Percentiles rank a stretch among this genome's conserved stretches.
Evolutionary conservation across 2,888 invertebrate genomes (phyloP).

Genomic region (Trissoscelio sp.): DNA sequence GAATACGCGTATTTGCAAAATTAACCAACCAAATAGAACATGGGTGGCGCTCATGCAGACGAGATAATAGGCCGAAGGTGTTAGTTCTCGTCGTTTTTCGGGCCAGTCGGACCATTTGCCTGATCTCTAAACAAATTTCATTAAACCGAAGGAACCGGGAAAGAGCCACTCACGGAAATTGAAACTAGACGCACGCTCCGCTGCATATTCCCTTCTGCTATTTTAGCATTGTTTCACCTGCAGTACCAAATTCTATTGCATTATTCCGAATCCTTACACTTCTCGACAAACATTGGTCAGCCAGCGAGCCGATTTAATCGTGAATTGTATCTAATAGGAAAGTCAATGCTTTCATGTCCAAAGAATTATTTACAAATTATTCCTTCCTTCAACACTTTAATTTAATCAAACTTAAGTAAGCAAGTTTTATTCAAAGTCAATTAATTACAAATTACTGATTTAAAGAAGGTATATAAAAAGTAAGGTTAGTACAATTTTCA

Average conservation of each 20-base stretch:
- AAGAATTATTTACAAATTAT: neutral
- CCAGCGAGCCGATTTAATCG: slow-evolving; percentile 44
- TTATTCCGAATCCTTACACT: slow-evolving; percentile 60
- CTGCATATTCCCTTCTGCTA: slow-evolving; percentile 53
- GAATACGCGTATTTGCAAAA: slow-evolving; percentile 52
- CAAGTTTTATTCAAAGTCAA: no score
- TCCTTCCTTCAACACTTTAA: no score
- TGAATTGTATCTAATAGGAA: slow-evolving; percentile 27
- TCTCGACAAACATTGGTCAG: slow-evolving; percentile 43
- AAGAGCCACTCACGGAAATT: slow-evolving; percentile 70
- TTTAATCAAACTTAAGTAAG: no score
- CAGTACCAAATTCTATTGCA: slow-evolving; percentile 45
- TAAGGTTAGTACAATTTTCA: no score
- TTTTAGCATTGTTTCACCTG: slow-evolving; percentile 64
- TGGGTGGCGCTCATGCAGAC: slow-evolving; percentile 45
- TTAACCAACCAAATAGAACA: slow-evolving; percentile 58
- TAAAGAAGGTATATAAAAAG: no score
- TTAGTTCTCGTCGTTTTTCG: slow-evolving; percentile 43
- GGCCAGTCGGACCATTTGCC: slow-evolving; percentile 59
- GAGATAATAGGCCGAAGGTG: slow-evolving; percentile 59
- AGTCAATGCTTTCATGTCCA: slow-evolving; percentile 18
- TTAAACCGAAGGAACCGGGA: slow-evolving; percentile 63
- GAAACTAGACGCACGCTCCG: slow-evolving; percentile 65
- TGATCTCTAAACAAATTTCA: slow-evolving; percentile 70
- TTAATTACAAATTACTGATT: no score